Evolutionary conservation across 2,113 vertebrate genomes (phyloP), one percentile per base, ranked within the genome.

Genomic region (Clarias macrocephalus): DNA sequence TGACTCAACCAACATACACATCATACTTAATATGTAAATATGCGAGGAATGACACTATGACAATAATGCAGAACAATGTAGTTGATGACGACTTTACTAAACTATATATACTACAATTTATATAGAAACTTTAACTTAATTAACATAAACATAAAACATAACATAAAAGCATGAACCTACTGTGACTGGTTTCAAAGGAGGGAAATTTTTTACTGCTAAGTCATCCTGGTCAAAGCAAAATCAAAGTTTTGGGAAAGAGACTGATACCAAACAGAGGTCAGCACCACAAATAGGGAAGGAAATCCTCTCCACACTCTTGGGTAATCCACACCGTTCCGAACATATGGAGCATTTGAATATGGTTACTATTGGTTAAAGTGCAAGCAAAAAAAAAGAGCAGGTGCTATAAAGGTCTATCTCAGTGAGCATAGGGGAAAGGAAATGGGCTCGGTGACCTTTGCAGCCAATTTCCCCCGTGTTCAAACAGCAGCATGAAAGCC

Each of bases 371-470:
- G 91, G 93, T 85, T 88, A 88, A 91, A 93, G 92, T 91, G 88
- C 89, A 90, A 91, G 91, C 92, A 94, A 94, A 94, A 88, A 94
- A 93, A 94, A 90, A 85, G 89, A 85, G 91, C 88, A 48, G 62
- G 73, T 83, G 60, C 84, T 82, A 72, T 92, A 93, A 91, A 92
- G 91, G 93, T 91, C 85, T 91, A 93, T 94, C 92, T 94, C 92
- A 92, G 91, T 89, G 92, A 93, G 90, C 91, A 91, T 89, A 76
- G 63, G 86, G 93, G 90, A 94, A 94, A 93, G 95, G 94, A 96
- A 96, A 95, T 95, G 94, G 94, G 95, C 93, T 95, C 93, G 94
- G 92, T 96, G 95, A 95, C 95, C 94, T 96, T 95, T 96, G 92
- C 86, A 72, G 93, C 93, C 94, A 94, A 94, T 95, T 95, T 95